Base-by-base conservation (phyloP, 2,113 vertebrate genomes). In the Cathartes aura region DNA sequence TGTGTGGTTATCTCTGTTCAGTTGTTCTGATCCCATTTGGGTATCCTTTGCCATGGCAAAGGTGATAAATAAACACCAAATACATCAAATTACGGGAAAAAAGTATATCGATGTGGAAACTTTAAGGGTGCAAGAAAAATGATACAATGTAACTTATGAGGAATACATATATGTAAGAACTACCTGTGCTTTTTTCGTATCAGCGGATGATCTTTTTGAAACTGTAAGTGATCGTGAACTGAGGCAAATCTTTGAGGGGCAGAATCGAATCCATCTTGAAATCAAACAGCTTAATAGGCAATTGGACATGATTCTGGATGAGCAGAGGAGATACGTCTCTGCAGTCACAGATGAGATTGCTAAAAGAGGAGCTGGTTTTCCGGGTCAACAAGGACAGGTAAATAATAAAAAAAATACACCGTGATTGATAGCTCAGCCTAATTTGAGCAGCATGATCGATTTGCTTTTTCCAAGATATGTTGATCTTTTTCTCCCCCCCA, bases 161-260 rank as follows among this genome's bases (percentile, higher is more conserved):
- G 42, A 78, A 30, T 8, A 7, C n/a, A 8, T 34, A 1, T 24
- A 4, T 27, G 8, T 87, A 45, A 90, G 52, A 88, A 16, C 14
- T 36, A 3, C 47, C 8, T 75, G 26, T 67, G 40, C 20, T 91
- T 82, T 63, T 79, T 29, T 27, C 56, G 87, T 84, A 64, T 42
- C 82, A 99, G 99, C 99, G 1, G 99, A 99, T 42, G 99, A 99
- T 79, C 34, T 98, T 79, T 99, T 98, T 67, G 99, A 99, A 97
- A 99, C 92, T 3, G 98, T 99, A 36, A 99, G 98, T 19, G 99
- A 99, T 81, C 98, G 99, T 12, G 99, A 99, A 81, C 98, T 99
- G 92, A 99, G 99, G 85, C 99, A 99, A 83, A 98, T 99, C 89
- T 99, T 99, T 82, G 99, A 99, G 97, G 99, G 99, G 48, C 99